Percentiles rank a stretch among this genome's conserved stretches.
These are phyloP conservation scores for Perca fluviatilis DNA, from an alignment of 2,113 vertebrate genomes.

Conservation along the genomic window DNA sequence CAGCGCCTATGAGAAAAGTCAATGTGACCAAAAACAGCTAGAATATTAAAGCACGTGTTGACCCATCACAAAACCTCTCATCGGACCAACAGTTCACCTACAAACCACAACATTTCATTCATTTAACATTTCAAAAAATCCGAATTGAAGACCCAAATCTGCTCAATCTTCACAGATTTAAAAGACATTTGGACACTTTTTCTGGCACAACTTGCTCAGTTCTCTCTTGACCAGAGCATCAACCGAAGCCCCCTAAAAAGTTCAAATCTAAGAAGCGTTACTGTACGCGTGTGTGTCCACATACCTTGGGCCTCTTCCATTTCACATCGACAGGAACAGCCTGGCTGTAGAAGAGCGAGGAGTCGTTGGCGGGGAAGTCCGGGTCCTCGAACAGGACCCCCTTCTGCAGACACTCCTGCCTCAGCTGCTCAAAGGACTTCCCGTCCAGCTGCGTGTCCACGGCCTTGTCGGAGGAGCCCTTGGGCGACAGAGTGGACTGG, in stretches of 20 bases:
- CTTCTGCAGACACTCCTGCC: constrained; percentile 83
- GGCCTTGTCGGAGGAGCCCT: constrained; percentile 26
- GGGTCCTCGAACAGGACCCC: constrained; percentile 90
- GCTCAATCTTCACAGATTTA: not conserved
- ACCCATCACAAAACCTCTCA: not conserved
- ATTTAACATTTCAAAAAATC: not conserved
- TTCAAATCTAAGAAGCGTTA: not conserved
- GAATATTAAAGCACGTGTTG: not conserved
- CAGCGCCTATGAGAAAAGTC: no score
- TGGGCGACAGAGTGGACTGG: constrained; percentile 56
- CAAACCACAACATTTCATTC: constrained; percentile 1
- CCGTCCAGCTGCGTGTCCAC: constrained; percentile 83
- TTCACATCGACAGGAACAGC: constrained; percentile 86
- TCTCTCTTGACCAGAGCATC: not conserved
- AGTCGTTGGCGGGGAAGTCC: constrained; percentile 88
- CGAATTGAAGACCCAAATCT: not conserved
- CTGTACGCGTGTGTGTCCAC: constrained; percentile 40
- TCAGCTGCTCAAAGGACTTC: constrained; percentile 87
- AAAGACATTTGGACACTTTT: not conserved
- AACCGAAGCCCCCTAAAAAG: not conserved
- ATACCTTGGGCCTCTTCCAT: constrained; percentile 93
- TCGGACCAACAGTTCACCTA: not conserved
- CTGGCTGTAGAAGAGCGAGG: constrained; percentile 92
- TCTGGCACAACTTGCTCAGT: not conserved
- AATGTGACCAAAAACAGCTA: not conserved